Percentiles rank a stretch among this genome's conserved stretches.
These are phyloP conservation scores for Ia io DNA, from an alignment of 2,113 vertebrate genomes.

Conservation along the genomic window DNA sequence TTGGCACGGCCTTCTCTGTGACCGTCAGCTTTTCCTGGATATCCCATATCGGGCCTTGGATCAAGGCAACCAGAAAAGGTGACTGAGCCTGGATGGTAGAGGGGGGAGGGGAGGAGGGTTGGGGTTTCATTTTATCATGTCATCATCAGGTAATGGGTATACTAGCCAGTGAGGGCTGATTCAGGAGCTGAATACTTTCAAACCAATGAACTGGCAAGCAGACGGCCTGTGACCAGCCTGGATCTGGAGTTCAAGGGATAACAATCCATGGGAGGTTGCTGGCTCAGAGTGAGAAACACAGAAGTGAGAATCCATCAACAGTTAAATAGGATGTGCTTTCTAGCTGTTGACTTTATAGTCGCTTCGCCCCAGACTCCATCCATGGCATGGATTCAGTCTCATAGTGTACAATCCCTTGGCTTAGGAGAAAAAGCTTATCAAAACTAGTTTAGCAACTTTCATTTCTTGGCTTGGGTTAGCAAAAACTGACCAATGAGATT, in stretches of 20 bases:
- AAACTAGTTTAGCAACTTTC: background rate
- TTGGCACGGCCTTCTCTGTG: slow-evolving; percentile 75
- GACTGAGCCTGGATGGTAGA: background rate
- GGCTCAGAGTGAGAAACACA: background rate
- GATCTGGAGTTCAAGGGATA: background rate
- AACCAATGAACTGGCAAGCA: background rate
- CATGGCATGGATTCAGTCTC: background rate
- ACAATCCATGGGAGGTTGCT: background rate
- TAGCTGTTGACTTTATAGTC: background rate
- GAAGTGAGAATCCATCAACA: background rate
- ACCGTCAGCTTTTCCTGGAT: slow-evolving; percentile 72
- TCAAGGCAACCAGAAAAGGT: slow-evolving; percentile 74
- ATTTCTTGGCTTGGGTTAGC: background rate
- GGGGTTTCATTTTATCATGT: background rate
- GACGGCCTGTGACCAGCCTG: background rate
- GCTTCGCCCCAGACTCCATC: background rate
- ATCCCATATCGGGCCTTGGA: slow-evolving; percentile 64
- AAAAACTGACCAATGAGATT: background rate
- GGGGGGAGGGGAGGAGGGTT: background rate
- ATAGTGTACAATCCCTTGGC: background rate
- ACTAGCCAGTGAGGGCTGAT: background rate
- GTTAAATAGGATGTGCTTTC: background rate
- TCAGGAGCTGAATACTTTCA: background rate
- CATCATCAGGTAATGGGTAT: background rate
- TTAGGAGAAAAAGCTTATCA: slow-evolving; percentile 17